Evolutionary conservation across 2,888 invertebrate genomes (phyloP), one percentile per base, ranked within the genome.

Genomic region (Venusia cambrica): DNA sequence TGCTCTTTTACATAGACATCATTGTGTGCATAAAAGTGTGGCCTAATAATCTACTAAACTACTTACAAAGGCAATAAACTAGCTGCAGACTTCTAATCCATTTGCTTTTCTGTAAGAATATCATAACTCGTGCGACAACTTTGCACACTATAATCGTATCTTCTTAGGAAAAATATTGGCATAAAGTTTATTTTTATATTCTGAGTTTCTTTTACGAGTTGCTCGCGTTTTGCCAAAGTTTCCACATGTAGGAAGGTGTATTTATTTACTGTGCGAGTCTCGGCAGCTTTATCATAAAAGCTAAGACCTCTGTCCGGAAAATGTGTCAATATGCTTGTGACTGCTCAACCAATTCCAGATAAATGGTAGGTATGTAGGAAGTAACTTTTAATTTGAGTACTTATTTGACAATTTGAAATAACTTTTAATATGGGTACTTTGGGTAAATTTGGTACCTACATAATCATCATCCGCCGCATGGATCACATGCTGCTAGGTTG

Each of bases 161-260:
- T 45, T 39, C 41, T 26, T 39, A 38, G 18, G 32, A 42, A 45
- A n/a, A 42, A 42, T 49, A 47, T 45, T 30, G 32, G 26, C 39
- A 40, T 35, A 33, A 44, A 49, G 42, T 49, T 49, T 38, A 46
- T 47, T 44, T 46, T 46, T 46, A 44, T 44, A 21, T 26, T 28
- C 30, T n/a, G 29, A 39, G 38, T 44, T 39, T 31, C 39, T 40
- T 44, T 45, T 44, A 46, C 35, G 42, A 46, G 44, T 31, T 30
- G 5, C 11, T 28, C 38, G 12, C 8, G 16, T 36, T n/a, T 27
- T 8, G 15, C n/a, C 15, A 6, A 44, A 48, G 38, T 40, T 44
- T 29, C 8, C 14, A 26, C 33, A 22, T 12, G 12, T 31, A 15
- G 8, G 33, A 28, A 40, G 39, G 45, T 48, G 37, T 40, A 40